Evolutionary conservation across 2,113 vertebrate genomes (phyloP), one percentile per base, ranked within the genome.

Genomic region (Pseudorasbora parva): DNA sequence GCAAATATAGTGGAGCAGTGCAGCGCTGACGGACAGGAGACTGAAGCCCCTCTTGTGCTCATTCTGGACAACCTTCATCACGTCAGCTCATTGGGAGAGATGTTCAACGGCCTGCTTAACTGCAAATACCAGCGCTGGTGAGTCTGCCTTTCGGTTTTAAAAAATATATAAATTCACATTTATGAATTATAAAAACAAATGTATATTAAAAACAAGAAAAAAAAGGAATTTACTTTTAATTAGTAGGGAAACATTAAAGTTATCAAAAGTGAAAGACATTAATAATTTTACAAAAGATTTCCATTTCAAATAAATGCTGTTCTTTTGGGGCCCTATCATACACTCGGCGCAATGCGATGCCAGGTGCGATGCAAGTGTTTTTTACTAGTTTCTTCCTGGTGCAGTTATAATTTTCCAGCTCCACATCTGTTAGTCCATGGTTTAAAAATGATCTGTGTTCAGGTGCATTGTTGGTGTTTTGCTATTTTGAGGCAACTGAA

Each of bases 11-110:
- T 96, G 0, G 97, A 99, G 86, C 98, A 99, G 88, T 98, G 97
- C 85, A 94, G 94, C 81, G 95, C 95, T 0, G 95, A 95, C 85
- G 93, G 94, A 17, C 92, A 92, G 0, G 95, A 95, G 0, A 92
- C 89, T 19, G 97, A 97, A 82, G 92, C 96, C 94, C 98, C 98
- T 3, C 94, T 98, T 0, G 96, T 99, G 84, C 95, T 99, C 85
- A 98, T 99, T 84, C 89, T 99, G 91, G 98, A 99, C 90, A 99
- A 99, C 90, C 89, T 99, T 82, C 98, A 99, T 86, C 98, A 99
- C 0, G 92, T 99, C 88, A 96, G 97, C 92, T 98, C 97, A 0
- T 92, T 99, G 60, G 97, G 97, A 37, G 98, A 99, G 91, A 97
- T 99, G 90, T 99, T 99, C 87, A 99, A 97, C 0, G 97, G 98